Evolutionary conservation across 1,140 invertebrate species (phyloP).

Genomic region (Bombus impatiens): DNA sequence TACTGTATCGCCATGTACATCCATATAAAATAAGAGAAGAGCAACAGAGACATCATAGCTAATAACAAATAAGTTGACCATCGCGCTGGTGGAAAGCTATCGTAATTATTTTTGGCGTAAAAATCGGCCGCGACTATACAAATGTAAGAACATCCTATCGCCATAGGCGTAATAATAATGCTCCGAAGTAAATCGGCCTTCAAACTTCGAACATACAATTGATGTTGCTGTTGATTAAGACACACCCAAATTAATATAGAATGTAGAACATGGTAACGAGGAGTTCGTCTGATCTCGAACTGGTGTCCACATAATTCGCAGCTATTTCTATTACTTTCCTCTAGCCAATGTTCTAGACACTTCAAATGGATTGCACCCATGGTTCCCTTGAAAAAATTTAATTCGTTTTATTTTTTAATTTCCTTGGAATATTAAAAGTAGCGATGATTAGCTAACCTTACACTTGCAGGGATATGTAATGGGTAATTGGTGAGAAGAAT

Average conservation of each 20-base stretch:
- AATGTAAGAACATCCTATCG: constrained; percentile 81
- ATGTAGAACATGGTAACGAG: constrained; percentile 65
- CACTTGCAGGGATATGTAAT: constrained; percentile 74
- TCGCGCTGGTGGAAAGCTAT: constrained; percentile 79
- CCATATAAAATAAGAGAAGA: constrained; percentile 82
- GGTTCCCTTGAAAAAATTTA: constrained; percentile 76
- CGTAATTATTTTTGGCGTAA: constrained; percentile 80
- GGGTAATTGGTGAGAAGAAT: constrained; percentile 59
- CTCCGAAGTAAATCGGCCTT: constrained; percentile 79
- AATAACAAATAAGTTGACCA: constrained; percentile 81
- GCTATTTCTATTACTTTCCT: constrained; percentile 75
- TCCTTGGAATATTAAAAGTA: neutral
- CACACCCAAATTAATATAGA: constrained; percentile 74
- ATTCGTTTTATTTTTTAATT: neutral
- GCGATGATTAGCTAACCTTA: constrained; percentile 63
- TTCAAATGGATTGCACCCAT: constrained; percentile 83
- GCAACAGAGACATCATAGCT: constrained; percentile 80
- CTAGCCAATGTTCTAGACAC: constrained; percentile 84
- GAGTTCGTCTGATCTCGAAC: constrained; percentile 72
- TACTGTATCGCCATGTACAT: constrained; percentile 80
- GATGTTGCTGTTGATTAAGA: constrained; percentile 67
- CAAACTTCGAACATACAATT: constrained; percentile 69
- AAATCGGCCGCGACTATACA: constrained; percentile 82
- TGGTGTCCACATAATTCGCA: constrained; percentile 79
- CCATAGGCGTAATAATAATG: constrained; percentile 79